These are phyloP conservation scores for Cataglyphis hispanica DNA, from an alignment of 1,140 invertebrate genomes.

Conservation along the genomic window DNA sequence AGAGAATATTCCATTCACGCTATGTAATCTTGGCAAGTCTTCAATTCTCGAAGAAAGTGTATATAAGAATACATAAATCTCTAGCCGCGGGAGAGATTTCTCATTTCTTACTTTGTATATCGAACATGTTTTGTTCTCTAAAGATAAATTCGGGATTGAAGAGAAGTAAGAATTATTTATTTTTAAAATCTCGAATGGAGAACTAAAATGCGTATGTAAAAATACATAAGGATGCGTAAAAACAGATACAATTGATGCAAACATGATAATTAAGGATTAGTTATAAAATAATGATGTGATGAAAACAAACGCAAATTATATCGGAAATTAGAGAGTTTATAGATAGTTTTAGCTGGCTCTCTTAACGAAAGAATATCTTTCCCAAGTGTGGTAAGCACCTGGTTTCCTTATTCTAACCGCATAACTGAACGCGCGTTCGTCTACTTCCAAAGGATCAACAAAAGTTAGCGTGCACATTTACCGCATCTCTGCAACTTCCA, in stretches of 20 bases:
- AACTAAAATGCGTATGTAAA: slow-evolving; percentile 11
- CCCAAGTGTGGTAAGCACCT: not conserved
- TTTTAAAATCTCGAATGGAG: not conserved
- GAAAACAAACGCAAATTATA: not conserved
- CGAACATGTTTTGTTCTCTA: slow-evolving; percentile 34
- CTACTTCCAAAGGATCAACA: slow-evolving; percentile 60
- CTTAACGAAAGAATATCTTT: slow-evolving; percentile 6
- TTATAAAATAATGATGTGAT: not conserved
- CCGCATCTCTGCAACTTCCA: slow-evolving; percentile 32
- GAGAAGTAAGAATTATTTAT: not conserved
- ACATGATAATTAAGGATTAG: not conserved
- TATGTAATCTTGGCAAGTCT: slow-evolving; percentile 35
- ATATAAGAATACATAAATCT: slow-evolving; percentile 42
- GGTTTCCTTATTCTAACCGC: not conserved
- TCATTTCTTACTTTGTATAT: slow-evolving; percentile 12
- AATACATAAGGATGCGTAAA: not conserved
- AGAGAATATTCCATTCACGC: slow-evolving; percentile 42
- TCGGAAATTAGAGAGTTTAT: slow-evolving; percentile 39
- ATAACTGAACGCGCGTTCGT: slow-evolving; percentile 31
- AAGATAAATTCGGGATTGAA: slow-evolving; percentile 43
- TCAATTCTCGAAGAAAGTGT: slow-evolving; percentile 48
- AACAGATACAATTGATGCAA: not conserved
- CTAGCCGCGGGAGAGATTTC: slow-evolving; percentile 39
- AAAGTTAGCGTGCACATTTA: slow-evolving; percentile 62
- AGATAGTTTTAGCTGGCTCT: slow-evolving; percentile 69